Percentiles rank a stretch among this genome's conserved stretches.
Conservation (phyloP, 2,797 vertebrate species). For the Pelodytes ibericus region DNA sequence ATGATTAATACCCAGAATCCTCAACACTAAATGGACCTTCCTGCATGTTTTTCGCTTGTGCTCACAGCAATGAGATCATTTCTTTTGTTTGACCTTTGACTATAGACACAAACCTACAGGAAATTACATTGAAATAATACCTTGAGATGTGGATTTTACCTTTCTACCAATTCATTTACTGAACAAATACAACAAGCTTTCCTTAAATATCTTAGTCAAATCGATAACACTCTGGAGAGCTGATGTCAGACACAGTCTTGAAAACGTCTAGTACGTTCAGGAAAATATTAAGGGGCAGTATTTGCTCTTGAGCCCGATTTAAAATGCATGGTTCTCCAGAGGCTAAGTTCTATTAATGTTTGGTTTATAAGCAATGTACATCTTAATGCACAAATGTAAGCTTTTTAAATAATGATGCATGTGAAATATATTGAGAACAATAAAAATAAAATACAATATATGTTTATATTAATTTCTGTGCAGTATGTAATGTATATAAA, state of each 20-base stretch:
- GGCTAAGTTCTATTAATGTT: neutral
- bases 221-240: neutral
- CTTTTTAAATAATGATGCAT: neutral
- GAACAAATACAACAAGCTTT: neutral
- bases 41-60: neutral
- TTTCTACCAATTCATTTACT: neutral
- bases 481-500: too few species aligned
- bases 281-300: neutral
- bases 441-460: too few species aligned
- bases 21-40: neutral
- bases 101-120: neutral
- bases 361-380: neutral
- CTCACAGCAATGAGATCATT: neutral
- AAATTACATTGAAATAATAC: neutral
- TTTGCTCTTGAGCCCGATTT: slow-evolving; percentile 1
- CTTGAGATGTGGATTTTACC: neutral
- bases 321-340: neutral
- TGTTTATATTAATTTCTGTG: too few species aligned
- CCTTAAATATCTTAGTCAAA: neutral
- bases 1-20: neutral
- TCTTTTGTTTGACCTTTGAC: neutral
- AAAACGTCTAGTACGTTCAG: neutral
- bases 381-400: slow-evolving; percentile 13
- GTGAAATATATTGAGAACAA: slow-evolving; percentile 6
- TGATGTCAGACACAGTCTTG: neutral